Base-by-base conservation (phyloP, 2,888 invertebrate genomes). In the Maniola hyperantus region DNA sequence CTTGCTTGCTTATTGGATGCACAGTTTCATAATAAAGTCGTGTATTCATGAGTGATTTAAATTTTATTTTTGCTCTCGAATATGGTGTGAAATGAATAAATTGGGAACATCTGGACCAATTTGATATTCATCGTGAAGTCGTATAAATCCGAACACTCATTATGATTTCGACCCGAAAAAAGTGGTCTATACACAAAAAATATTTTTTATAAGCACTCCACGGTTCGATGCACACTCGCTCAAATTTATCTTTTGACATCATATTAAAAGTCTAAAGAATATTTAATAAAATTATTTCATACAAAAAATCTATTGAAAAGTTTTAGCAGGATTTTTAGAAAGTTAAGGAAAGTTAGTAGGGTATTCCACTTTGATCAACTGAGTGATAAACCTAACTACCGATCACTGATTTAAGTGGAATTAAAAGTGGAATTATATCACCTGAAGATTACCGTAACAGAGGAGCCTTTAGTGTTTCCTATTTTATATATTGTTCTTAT, bases 1-100 rank as follows among this genome's bases (percentile, higher is more conserved):
- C 39, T 5, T 39, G 26, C 54, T 34, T 15, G 34, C 54, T 54
- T 10, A n/a, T 36, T 36, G 36, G 4, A 15, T 50, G 36, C 50
- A 11, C 18, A 10, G 34, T 8, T 50, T 48, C 36, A 50, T 50
- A 54, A 60, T 50, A 60, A 36, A 60, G 18, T 54, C 50, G 11
- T 18, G 18, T 48, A 18, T 50, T 36, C 34, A 15, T 5, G 13
- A 36, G 33, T 48, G 46, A 59, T 46, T 46, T 36, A 50, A 60
- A 15, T 50, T 57, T 54, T 34, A 34, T 54, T 26, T 59, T n/a
- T 26, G 44, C 26, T 33, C 20, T 44, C 33, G 58, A 34, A 18
- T 60, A 18, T 36, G 60, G 50, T 60, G 50, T 60, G 60, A 60
- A 60, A 60, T 36, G 36, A 50, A 60, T 60, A 60, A 60, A 50